These are phyloP conservation scores for Buphagus erythrorhynchus DNA, from an alignment of 2,797 vertebrate species.

Conservation along the genomic window DNA sequence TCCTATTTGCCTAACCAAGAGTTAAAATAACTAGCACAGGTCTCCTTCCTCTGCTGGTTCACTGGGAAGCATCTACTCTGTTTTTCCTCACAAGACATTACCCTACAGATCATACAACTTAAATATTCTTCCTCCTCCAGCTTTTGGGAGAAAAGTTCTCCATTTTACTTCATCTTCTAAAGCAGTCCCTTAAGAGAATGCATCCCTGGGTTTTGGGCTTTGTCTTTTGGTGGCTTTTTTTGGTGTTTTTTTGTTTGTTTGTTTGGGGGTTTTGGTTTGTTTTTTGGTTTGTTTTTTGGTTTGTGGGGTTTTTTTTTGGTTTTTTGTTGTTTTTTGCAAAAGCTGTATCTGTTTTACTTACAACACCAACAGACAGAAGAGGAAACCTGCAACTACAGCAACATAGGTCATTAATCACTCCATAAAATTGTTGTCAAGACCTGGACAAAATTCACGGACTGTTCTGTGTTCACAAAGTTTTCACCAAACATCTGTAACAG, in stretches of 20 bases:
- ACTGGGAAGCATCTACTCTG: neutral
- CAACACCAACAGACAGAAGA: neutral
- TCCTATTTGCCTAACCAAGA: slow-evolving; percentile 16
- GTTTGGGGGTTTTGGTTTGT: neutral
- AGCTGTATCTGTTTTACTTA: neutral
- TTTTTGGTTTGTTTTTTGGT: neutral
- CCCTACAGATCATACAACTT: neutral
- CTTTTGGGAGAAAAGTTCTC: neutral
- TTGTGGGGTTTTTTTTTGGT: too few relatives aligned
- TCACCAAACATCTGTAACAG: neutral
- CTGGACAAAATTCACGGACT: neutral
- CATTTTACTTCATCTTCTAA: neutral
- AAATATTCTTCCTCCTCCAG: neutral
- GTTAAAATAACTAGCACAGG: neutral
- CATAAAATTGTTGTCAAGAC: neutral
- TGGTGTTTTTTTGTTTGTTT: neutral
- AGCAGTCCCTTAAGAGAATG: neutral
- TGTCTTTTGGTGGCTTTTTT: neutral
- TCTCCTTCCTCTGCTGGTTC: neutral
- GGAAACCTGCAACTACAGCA: slow-evolving; percentile 11
- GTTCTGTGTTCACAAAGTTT: neutral
- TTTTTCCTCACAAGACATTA: neutral
- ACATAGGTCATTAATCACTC: neutral
- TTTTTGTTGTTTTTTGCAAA: neutral
- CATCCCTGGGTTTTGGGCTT: neutral